A percentile compares a stretch with the other conserved stretches of the same genome.
phyloP scores from a whole-genome alignment of 2,113 vertebrate genomes.

The Cyanoderma ruficeps region DNA sequence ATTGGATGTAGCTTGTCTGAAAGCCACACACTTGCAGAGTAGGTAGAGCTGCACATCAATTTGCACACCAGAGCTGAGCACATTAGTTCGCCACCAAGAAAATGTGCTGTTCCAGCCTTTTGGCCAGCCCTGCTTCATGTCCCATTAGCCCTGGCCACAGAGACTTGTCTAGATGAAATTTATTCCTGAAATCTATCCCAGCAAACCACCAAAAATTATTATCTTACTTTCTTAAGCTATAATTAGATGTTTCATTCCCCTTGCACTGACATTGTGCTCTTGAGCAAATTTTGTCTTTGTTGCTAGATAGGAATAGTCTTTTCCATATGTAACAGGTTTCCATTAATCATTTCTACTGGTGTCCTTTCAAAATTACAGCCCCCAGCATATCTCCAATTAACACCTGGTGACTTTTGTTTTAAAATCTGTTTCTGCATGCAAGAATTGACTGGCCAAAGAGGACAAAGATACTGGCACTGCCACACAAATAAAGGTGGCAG shows the following conservation, averaged over 20 bases:
- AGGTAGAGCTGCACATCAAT: background rate
- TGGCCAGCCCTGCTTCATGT: background rate
- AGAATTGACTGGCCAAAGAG: background rate
- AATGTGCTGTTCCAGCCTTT: background rate
- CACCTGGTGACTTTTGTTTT: background rate
- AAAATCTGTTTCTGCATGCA: background rate
- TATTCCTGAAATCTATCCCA: background rate
- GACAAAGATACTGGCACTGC: background rate
- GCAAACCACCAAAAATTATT: background rate
- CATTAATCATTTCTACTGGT: background rate
- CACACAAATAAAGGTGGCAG: background rate
- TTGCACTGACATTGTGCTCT: background rate
- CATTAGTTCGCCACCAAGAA: background rate
- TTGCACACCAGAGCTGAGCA: background rate
- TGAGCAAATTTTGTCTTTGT: background rate
- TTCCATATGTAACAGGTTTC: background rate
- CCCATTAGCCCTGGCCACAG: background rate
- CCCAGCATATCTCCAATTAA: background rate
- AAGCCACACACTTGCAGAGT: background rate
- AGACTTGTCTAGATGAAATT: background rate
- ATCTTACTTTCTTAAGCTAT: background rate
- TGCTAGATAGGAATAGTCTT: background rate
- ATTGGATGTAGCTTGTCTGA: background rate
- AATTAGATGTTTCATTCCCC: background rate
- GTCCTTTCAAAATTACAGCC: background rate